Evolutionary conservation across 2,113 vertebrate species (phyloP), one percentile per base, ranked within the genome.

Genomic region (Chelonoidis abingdonii): DNA sequence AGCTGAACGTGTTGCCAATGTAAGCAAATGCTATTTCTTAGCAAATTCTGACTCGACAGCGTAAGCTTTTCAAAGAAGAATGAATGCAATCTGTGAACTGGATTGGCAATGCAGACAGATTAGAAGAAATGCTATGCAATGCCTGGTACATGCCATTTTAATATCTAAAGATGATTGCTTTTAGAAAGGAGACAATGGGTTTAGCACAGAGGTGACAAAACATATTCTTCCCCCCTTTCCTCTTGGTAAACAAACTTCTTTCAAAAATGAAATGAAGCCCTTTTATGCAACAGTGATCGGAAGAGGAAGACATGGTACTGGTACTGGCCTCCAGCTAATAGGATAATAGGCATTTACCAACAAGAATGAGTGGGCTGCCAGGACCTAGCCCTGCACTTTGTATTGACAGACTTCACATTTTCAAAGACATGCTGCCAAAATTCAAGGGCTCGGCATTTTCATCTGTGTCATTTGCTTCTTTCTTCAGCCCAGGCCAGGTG

Each of bases 101-200:
- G 97, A 97, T 95, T 96, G 97, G 97, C 95, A 97, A 97, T 97
- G 93, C 91, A 89, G 56, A 83, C 72, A 83, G 57, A 97, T 98
- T 97, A 97, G 97, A 97, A 96, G 93, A 97, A 98, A 97, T 59
- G 53, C 87, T 94, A 94, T 78, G 85, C 80, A 62, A 87, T 96
- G 96, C 91, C 95, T 89, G 92, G 96, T 92, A 96, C 91, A 21
- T 92, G 93, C 94, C 95, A 94, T 95, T 94, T 91, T 96, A 96
- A 95, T 95, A 97, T 96, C 97, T 97, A 96, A 97, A 97, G 96
- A 97, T 97, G 97, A 98, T 97, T 97, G 97, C 97, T 98, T 98
- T 97, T 94, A 96, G 94, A 94, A 96, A 95, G 96, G 95, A 98
- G 95, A 97, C 95, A 97, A 96, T 93, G 83, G 94, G 82, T 98